Conservation (phyloP, 2,888 invertebrate genomes). For the Tubulanus polymorphus region DNA sequence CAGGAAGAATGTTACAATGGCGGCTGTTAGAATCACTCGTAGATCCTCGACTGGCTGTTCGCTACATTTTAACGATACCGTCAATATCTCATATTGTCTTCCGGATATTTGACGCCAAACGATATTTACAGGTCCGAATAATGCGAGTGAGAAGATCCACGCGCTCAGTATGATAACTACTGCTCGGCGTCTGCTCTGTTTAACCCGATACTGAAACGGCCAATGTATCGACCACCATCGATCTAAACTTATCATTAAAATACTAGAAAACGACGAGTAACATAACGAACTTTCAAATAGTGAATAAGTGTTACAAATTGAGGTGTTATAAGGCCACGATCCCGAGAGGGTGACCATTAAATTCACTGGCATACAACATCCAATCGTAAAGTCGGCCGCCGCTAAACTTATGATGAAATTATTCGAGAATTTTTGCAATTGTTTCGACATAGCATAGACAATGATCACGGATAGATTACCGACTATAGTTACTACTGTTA, state of each 20-base stretch:
- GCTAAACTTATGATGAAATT: constrained; percentile 39
- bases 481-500: constrained; percentile 23
- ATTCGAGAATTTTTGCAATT: constrained; percentile 33
- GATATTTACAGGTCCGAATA: constrained; percentile 23
- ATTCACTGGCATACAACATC: constrained; percentile 31
- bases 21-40: constrained; percentile 14
- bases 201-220: constrained; percentile 37
- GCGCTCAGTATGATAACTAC: constrained; percentile 22
- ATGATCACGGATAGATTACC: constrained; percentile 34
- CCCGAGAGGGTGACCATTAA: constrained; percentile 27
- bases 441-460: constrained; percentile 28
- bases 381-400: constrained; percentile 33
- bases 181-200: constrained; percentile 28
- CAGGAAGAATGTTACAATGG: constrained; percentile 28
- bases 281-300: constrained; percentile 28
- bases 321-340: constrained; percentile 21
- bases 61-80: not conserved
- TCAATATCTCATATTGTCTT: not conserved
- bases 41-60: not conserved
- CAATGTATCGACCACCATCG: constrained; percentile 40
- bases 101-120: not conserved
- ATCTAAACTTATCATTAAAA: constrained; percentile 36
- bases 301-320: constrained; percentile 25
- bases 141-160: constrained; percentile 30
- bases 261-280: constrained; percentile 35